phyloP scores from a whole-genome alignment of 1,140 invertebrate genomes.

The Panagrolaimus sp. region DNA sequence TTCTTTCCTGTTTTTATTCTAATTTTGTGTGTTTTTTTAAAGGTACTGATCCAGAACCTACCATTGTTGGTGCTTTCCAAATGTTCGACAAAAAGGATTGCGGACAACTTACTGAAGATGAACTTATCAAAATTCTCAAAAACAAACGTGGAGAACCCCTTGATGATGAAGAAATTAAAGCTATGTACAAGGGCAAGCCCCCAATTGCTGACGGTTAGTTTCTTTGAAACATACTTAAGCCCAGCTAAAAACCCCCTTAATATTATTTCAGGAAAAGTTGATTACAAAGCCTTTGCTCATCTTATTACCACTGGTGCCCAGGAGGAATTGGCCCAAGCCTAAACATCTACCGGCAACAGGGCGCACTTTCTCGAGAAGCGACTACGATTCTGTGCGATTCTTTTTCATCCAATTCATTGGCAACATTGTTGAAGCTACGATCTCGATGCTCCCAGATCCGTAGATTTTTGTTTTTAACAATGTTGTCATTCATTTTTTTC shows the following conservation, averaged over 20 bases:
- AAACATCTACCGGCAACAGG: conserved; percentile 32
- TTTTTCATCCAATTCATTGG: not conserved
- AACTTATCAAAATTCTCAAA: conserved; percentile 54
- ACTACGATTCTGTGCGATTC: conserved; percentile 12
- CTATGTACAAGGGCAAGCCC: conserved; percentile 60
- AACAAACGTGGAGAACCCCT: conserved; percentile 59
- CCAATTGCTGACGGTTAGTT: conserved; percentile 51
- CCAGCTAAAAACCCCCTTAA: not conserved
- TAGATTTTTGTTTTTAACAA: not conserved
- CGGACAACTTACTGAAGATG: conserved; percentile 62
- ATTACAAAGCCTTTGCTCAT: conserved; percentile 60
- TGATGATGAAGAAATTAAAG: conserved; percentile 56
- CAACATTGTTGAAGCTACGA: not conserved
- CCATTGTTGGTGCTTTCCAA: conserved; percentile 90
- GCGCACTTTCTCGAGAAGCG: conserved; percentile 17
- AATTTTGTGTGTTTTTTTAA: conserved; percentile 62
- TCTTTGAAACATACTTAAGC: conserved; percentile 7
- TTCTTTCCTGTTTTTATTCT: not conserved
- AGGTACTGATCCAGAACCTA: conserved; percentile 90
- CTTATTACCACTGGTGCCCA: conserved; percentile 59
- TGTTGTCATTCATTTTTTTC: not conserved
- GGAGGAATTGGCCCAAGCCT: conserved; percentile 56
- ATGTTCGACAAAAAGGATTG: conserved; percentile 88
- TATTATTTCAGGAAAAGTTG: conserved; percentile 44
- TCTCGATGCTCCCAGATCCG: conserved; percentile 15